Evolutionary conservation across 37 sponge, comb jelly and placozoan genomes (phyloP), one percentile per base, ranked within the genome.

Genomic region (Chondrilla cf. caribensis): DNA sequence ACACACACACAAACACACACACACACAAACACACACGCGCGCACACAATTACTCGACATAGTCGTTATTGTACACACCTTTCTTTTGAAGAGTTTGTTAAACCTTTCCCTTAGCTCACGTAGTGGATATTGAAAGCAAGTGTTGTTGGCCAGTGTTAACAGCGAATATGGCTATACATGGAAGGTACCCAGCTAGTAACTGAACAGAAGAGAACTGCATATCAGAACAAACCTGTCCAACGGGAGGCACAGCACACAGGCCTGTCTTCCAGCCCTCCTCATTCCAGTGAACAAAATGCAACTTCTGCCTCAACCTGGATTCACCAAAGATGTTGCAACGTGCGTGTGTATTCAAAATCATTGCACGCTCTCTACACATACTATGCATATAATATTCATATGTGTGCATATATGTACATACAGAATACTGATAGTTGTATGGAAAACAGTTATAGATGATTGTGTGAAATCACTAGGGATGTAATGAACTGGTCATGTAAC

Each of bases 231-330:
- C 93, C 84, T 92, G 92, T 4, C 92, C 94, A 38, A 92, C 83
- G 11, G 99, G 94, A 26, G 99, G 99, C 9, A 88, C 87, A 36
- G 96, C 91, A 79, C 99, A 98, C 41, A 94, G 86, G 25, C 99
- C 99, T 68, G 96, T 98, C 70, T 98, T 98, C 99, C 99, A 98
- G 22, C 99, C 99, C 24, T 95, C 92, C 47, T 96, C 84, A 77
- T 98, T 98, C 99, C 99, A 98, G 79, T 95, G 90, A 18, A 96
- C 89, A 82, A 98, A 98, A 6, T 86, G 83, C 8, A 97, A 88
- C 3, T 87, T 86, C 32, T 95, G 84, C 15, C 90, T 80, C 37
- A 92, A 58, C 32, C 88, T 89, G 29, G 5, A n/a, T n/a, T n/a
- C n/a, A n/a, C n/a, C n/a, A n/a, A n/a, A n/a, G n/a, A n/a, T n/a